These are phyloP conservation scores for Agrilus mali DNA, from an alignment of 2,888 invertebrate genomes.

Conservation along the genomic window DNA sequence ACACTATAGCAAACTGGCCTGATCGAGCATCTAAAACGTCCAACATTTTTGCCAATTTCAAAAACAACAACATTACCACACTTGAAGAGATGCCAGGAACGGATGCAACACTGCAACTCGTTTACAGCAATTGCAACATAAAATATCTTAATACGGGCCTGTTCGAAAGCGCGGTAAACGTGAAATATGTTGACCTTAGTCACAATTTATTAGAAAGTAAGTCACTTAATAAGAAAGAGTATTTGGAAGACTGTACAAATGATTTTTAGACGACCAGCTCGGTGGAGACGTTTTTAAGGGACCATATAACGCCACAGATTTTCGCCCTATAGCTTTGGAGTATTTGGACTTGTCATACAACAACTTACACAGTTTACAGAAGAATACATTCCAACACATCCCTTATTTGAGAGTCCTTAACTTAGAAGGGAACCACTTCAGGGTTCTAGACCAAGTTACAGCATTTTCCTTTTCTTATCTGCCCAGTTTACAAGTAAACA, in stretches of 20 bases:
- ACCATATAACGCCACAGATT: constrained; percentile 40
- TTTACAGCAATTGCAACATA: constrained; percentile 41
- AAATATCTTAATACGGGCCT: constrained; percentile 38
- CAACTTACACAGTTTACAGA: constrained; percentile 46
- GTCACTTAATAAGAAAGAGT: constrained; percentile 10
- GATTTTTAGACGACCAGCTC: constrained; percentile 42
- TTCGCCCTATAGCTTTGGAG: constrained; percentile 44
- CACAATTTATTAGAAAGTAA: constrained; percentile 43
- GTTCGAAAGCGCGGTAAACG: constrained; percentile 37
- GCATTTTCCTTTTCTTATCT: constrained; percentile 43
- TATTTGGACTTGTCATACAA: constrained; percentile 52
- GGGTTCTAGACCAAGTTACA: constrained; percentile 46
- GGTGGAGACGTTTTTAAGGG: constrained; percentile 55
- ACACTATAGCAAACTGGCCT: constrained; percentile 31
- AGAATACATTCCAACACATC: constrained; percentile 49
- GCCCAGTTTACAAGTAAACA: constrained; percentile 40
- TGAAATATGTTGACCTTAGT: constrained; percentile 45
- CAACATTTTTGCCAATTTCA: constrained; percentile 43
- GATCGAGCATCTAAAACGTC: constrained; percentile 15
- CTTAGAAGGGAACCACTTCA: constrained; percentile 49
- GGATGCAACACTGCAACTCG: constrained; percentile 38
- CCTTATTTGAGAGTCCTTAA: constrained; percentile 46
- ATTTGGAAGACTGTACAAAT: too few relatives aligned
- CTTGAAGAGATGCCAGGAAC: constrained; percentile 36
- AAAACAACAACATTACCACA: constrained; percentile 40